Percentiles rank a stretch among this genome's conserved stretches.
Evolutionary conservation across 2,113 vertebrate genomes (phyloP).

Genomic region (Tapirus terrestris): DNA sequence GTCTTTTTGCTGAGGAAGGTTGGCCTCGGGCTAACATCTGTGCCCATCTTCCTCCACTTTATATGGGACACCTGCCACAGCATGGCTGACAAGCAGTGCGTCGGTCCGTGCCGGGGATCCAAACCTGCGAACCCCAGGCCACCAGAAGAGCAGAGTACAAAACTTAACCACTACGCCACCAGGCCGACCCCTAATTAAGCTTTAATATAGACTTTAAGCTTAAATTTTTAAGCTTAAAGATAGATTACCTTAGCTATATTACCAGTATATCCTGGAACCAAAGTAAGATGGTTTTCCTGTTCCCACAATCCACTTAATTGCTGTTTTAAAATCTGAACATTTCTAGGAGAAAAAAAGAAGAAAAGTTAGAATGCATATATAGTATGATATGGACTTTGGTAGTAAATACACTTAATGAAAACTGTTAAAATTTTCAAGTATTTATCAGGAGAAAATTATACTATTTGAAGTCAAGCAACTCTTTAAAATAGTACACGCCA

Average conservation of each 20-base stretch:
- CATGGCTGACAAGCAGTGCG: too few species aligned
- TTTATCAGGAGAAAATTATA: constrained; percentile 53
- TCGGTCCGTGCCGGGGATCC: too few species aligned
- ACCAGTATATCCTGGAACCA: constrained; percentile 91
- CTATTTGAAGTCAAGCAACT: constrained; percentile 30
- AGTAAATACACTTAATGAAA: constrained; percentile 44
- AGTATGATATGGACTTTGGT: background rate
- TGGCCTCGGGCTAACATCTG: too few species aligned
- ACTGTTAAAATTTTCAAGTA: constrained; percentile 19
- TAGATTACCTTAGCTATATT: constrained; percentile 91
- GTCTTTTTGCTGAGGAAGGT: too few species aligned
- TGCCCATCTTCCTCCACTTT: too few species aligned
- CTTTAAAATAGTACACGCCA: constrained; percentile 18
- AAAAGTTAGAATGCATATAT: constrained; percentile 48
- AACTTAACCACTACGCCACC: too few species aligned
- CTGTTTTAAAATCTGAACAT: constrained; percentile 91
- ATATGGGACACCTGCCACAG: too few species aligned
- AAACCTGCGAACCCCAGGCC: too few species aligned
- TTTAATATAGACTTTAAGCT: constrained; percentile 67
- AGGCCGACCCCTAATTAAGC: background rate
- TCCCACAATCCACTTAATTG: constrained; percentile 91
- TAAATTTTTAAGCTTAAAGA: constrained; percentile 53
- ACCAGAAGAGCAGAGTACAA: too few species aligned
- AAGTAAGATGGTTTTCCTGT: constrained; percentile 89
- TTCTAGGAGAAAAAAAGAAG: constrained; percentile 86